These are phyloP conservation scores for Bursaphelenchus okinawaensis DNA, from an alignment of 2,888 invertebrate genomes.

Conservation along the genomic window DNA sequence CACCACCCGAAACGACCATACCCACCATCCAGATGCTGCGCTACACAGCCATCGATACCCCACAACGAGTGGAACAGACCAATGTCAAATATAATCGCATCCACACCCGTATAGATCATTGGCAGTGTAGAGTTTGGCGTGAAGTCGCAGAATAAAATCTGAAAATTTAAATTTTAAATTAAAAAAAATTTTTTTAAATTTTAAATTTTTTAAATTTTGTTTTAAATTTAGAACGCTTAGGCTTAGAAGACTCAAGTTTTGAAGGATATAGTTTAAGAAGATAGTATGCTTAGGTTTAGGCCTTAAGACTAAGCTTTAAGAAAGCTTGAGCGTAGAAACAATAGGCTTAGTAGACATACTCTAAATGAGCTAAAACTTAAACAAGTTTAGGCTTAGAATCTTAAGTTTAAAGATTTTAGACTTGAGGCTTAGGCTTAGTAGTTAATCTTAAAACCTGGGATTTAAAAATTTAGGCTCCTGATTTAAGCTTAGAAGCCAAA, in stretches of 20 bases:
- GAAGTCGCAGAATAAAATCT: slow-evolving; percentile 51
- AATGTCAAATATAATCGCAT: slow-evolving; percentile 46
- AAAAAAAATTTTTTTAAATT: slow-evolving; percentile 2
- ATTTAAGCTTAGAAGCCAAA: too few relatives aligned
- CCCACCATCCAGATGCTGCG: slow-evolving; percentile 53
- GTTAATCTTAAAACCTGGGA: too few relatives aligned
- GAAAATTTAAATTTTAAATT: slow-evolving; percentile 13
- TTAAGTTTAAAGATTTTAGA: too few relatives aligned
- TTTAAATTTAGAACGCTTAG: slow-evolving; percentile 5
- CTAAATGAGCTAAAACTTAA: too few relatives aligned
- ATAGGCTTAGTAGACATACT: too few relatives aligned
- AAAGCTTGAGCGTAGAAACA: too few relatives aligned
- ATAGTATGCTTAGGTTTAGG: too few relatives aligned
- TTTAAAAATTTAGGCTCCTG: too few relatives aligned
- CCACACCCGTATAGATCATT: slow-evolving; percentile 40
- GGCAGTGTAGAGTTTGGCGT: slow-evolving; percentile 34
- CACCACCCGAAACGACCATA: slow-evolving; percentile 42
- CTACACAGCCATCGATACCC: slow-evolving; percentile 52
- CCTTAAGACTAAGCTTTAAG: too few relatives aligned
- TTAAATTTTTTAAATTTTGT: slow-evolving; percentile 8
- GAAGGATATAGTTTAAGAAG: too few relatives aligned
- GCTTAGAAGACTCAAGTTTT: neutral
- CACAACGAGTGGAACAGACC: slow-evolving; percentile 51
- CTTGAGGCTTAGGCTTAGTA: too few relatives aligned
- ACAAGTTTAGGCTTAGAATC: too few relatives aligned